These are phyloP conservation scores for Melipona beecheii DNA, from an alignment of 2,888 invertebrate species.

Conservation along the genomic window DNA sequence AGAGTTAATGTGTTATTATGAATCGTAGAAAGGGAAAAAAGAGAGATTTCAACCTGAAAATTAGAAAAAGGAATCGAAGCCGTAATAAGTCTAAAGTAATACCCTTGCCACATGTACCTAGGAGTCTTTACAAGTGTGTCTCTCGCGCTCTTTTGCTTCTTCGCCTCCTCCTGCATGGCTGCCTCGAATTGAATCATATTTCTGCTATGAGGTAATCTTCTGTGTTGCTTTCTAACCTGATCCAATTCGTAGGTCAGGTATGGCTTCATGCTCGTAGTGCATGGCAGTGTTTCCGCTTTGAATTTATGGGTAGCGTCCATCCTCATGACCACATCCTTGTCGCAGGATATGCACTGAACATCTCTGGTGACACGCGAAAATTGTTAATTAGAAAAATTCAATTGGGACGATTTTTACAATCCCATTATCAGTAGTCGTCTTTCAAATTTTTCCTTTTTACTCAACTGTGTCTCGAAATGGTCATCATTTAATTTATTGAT, in stretches of 20 bases:
- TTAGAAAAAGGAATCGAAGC: background rate
- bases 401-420: no score
- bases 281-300: constrained; percentile 85
- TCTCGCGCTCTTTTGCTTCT: constrained; percentile 65
- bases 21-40: background rate
- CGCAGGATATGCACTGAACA: constrained; percentile 91
- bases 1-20: background rate
- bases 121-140: constrained; percentile 66
- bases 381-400: background rate
- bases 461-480: no score
- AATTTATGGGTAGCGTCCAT: constrained; percentile 86
- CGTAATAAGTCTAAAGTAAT: background rate
- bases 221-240: constrained; percentile 85
- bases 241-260: constrained; percentile 90
- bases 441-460: no score
- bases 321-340: constrained; percentile 90
- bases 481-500: no score
- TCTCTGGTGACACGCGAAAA: constrained; percentile 84
- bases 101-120: constrained; percentile 45
- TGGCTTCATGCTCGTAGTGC: constrained; percentile 88
- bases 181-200: constrained; percentile 84
- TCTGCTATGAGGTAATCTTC: constrained; percentile 82
- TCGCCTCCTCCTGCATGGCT: constrained; percentile 79
- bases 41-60: background rate
- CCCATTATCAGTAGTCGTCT: no score